Evolutionary conservation across 2,797 vertebrate species (phyloP), one percentile per base, ranked within the genome.

Genomic region (Sebastes alutus): DNA sequence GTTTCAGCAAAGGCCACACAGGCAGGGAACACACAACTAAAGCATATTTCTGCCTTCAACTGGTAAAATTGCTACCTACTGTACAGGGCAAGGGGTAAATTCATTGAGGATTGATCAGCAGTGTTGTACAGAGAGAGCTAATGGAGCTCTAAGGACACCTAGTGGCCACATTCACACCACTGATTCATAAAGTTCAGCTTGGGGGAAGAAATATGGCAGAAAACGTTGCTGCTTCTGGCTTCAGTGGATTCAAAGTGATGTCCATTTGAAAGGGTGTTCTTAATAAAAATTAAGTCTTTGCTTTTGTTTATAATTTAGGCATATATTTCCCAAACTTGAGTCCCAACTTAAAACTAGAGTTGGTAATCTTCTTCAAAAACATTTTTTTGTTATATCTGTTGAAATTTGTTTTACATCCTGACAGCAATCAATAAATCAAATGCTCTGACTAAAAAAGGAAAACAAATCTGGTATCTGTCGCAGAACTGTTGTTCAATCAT

Each of bases 81-180:
- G 42, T 46, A 46, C 35, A 66, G 72, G 52, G 67, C 60, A 86
- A 80, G 58, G 66, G 77, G 70, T 74, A 67, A 78, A 77, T 81
- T 81, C 49, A 84, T 71, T 58, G 60, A 74, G 61, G 55, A 55
- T 29, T 80, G 71, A 89, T 80, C 81, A 78, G 68, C 63, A 60
- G 55, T 25, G 27, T 63, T 1, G 2, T 61, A 25, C 22, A 23
- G 18, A 8, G 30, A 27, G 69, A 62, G 72, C 6, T 73, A 83
- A 83, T 88, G 80, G 92, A 88, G 71, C 88, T 93, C 78, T 88
- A 89, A 90, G 89, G 94, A 95, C 94, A 92, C 91, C 95, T 95
- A 94, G 93, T 94, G 94, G 94, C 85, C 81, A 89, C 20, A 55
- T 62, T 60, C 27, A 71, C 62, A 1, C 11, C 67, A 73, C 61